phyloP scores from a whole-genome alignment of 2,797 vertebrate species.

The Molossus alvarezi region DNA sequence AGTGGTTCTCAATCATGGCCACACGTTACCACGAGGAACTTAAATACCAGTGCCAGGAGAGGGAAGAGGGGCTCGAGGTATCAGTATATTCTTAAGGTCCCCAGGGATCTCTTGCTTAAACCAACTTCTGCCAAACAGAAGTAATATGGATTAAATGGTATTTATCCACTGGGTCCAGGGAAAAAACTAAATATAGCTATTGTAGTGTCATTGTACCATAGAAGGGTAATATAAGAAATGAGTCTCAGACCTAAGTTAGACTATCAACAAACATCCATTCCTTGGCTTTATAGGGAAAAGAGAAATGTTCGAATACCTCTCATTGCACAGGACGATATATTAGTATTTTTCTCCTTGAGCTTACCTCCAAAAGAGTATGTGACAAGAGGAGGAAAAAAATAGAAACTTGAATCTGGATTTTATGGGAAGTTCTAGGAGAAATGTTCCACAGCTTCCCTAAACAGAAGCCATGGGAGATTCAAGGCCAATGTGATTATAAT shows the following conservation, averaged over 20 bases:
- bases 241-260: neutral
- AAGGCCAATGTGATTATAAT: constrained; percentile 7
- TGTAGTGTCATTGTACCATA: neutral
- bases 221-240: neutral
- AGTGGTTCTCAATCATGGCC: neutral
- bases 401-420: constrained; percentile 30
- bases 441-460: neutral
- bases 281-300: neutral
- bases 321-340: neutral
- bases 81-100: neutral
- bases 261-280: neutral
- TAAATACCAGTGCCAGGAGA: neutral
- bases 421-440: neutral
- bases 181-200: neutral
- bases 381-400: neutral
- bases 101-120: neutral
- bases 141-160: neutral
- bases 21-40: neutral
- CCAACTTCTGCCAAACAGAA: neutral
- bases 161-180: neutral
- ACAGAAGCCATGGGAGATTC: constrained; percentile 11
- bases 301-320: constrained; percentile 14
- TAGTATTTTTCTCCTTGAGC: neutral
- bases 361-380: constrained; percentile 9
- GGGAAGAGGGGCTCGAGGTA: neutral